Percentiles rank a stretch among this genome's conserved stretches.
phyloP scores from a whole-genome alignment of 2,888 invertebrate species.

The Patella pellucida region DNA sequence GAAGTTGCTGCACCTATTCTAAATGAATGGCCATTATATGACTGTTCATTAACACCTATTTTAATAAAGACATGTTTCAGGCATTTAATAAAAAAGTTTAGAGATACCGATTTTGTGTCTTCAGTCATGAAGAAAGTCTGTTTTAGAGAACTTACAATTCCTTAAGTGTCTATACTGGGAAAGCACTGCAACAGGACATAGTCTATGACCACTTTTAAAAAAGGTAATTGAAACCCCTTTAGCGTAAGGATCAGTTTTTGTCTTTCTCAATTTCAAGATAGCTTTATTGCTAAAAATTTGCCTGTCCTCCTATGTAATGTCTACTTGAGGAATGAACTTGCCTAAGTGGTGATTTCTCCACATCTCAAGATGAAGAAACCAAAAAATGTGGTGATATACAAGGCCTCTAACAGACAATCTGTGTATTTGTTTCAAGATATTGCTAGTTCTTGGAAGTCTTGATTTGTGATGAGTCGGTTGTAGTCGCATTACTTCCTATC shows the following conservation, averaged over 20 bases:
- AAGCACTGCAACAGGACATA: conserved; percentile 13
- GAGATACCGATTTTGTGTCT: neutral
- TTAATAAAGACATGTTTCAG: neutral
- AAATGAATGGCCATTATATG: neutral
- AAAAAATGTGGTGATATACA: conserved; percentile 14
- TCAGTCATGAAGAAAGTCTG: neutral
- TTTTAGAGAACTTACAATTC: neutral
- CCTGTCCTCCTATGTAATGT: neutral
- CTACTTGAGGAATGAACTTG: neutral
- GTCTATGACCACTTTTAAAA: neutral
- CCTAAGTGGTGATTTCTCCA: conserved; percentile 16
- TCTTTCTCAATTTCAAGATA: neutral
- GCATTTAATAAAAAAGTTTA: neutral
- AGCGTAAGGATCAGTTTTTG: conserved; percentile 17
- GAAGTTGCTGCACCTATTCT: conserved; percentile 3
- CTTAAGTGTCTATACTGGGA: neutral
- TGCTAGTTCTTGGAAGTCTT: neutral
- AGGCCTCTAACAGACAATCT: conserved; percentile 12
- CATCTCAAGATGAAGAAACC: conserved; percentile 22
- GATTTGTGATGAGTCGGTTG: neutral
- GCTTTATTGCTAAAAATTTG: too few species aligned
- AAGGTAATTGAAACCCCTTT: conserved; percentile 2
- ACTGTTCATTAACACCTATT: neutral
- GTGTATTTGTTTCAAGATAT: neutral
- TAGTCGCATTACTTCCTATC: neutral